A percentile compares a stretch with the other conserved stretches of the same genome.
Evolutionary conservation across 2,888 invertebrate genomes (phyloP).

Genomic region (Protodeltote pygarga): DNA sequence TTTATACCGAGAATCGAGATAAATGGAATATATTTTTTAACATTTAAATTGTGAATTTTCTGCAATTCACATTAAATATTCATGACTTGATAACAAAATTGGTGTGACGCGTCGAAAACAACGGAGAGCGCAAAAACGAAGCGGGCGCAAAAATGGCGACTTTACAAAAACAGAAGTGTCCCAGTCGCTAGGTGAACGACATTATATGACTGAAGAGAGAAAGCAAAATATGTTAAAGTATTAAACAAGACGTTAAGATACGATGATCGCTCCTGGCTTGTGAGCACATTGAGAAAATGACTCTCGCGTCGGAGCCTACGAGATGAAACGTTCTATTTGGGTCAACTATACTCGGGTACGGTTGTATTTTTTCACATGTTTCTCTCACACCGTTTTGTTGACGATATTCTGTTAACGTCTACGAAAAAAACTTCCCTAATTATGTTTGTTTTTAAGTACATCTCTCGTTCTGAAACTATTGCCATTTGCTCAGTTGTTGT

Average conservation of each 20-base stretch:
- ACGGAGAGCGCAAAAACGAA: conserved; percentile 22
- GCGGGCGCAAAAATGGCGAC: conserved; percentile 15
- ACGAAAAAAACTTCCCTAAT: conserved; percentile 51
- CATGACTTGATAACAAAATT: conserved; percentile 26
- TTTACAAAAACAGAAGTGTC: conserved; percentile 18
- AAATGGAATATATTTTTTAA: conserved; percentile 1
- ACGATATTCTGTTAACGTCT: conserved; percentile 40
- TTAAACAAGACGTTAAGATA: conserved; percentile 13
- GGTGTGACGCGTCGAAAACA: conserved; percentile 10
- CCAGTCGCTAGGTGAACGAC: conserved; percentile 31
- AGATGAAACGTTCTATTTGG: conserved; percentile 65
- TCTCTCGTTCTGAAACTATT: too few species aligned
- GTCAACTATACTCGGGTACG: conserved; percentile 64
- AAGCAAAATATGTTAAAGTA: conserved; percentile 16
- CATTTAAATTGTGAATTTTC: conserved; percentile 23
- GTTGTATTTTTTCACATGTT: conserved; percentile 52
- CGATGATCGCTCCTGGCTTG: conserved; percentile 51
- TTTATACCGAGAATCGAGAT: neutral
- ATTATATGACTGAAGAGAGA: conserved; percentile 6
- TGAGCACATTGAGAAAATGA: conserved; percentile 46
- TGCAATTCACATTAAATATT: conserved; percentile 29
- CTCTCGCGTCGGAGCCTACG: conserved; percentile 48
- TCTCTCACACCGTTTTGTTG: conserved; percentile 39
- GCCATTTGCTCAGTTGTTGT: neutral
- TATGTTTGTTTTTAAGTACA: conserved; percentile 44